These are phyloP conservation scores for Takifugu bimaculatus DNA, from an alignment of 2,113 vertebrate genomes.

Conservation along the genomic window DNA sequence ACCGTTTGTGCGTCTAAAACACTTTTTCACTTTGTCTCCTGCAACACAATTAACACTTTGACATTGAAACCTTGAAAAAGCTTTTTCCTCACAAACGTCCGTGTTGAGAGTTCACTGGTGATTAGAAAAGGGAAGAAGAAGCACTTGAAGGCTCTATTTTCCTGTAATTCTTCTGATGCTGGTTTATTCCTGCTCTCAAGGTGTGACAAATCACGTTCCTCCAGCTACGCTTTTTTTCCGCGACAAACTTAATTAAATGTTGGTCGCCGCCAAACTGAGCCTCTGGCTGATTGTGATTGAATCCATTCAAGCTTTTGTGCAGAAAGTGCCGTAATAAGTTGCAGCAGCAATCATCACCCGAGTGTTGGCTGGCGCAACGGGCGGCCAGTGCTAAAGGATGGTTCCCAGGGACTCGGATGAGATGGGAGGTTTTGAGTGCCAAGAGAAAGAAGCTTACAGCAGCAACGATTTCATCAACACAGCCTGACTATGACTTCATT, in stretches of 20 bases:
- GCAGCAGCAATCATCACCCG: slow-evolving; percentile 24
- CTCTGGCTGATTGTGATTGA: slow-evolving; percentile 12
- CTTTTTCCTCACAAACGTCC: neutral
- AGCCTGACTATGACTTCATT: no score
- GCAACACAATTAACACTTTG: slow-evolving; percentile 42
- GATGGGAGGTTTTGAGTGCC: no score
- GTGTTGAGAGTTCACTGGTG: slow-evolving; percentile 38
- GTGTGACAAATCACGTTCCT: slow-evolving; percentile 41
- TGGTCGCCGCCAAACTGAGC: neutral
- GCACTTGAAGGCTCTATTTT: neutral
- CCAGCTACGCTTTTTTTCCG: slow-evolving; percentile 16
- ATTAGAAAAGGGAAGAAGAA: neutral
- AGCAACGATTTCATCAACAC: no score
- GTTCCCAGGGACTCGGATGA: no score
- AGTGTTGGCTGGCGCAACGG: no score
- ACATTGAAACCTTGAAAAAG: slow-evolving; percentile 23
- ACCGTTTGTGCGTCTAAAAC: neutral
- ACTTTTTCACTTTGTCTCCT: no score
- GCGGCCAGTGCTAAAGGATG: no score
- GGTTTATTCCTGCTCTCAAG: slow-evolving; percentile 34
- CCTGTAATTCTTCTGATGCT: slow-evolving; percentile 44
- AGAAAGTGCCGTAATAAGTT: neutral
- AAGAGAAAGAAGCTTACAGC: no score
- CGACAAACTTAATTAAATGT: slow-evolving; percentile 38
- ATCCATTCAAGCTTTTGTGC: slow-evolving; percentile 2